These are phyloP conservation scores for Azorinus chamasolen DNA, from an alignment of 2,888 invertebrate genomes.

Conservation along the genomic window DNA sequence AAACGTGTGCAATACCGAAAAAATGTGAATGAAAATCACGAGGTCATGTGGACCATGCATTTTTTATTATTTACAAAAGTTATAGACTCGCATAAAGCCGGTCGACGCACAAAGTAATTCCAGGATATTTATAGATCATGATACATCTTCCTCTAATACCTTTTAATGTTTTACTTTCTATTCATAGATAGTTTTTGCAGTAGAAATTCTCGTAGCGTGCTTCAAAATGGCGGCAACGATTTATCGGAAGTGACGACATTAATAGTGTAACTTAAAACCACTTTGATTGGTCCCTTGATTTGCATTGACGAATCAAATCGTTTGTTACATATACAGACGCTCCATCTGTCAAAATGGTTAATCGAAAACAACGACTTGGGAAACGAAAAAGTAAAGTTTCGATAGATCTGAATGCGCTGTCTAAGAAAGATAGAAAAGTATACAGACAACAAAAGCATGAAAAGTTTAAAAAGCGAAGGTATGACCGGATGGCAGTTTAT, in stretches of 20 bases:
- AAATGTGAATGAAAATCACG: no score
- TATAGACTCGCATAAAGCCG: no score
- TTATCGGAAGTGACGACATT: conserved; percentile 33
- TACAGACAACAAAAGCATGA: conserved; percentile 31
- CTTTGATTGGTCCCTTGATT: conserved; percentile 13
- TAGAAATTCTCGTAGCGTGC: conserved; percentile 42
- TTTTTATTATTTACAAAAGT: no score
- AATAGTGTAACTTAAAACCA: not conserved
- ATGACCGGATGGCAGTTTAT: no score
- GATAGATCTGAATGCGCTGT: conserved; percentile 53
- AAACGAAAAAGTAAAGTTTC: conserved; percentile 36
- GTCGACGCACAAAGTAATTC: not conserved
- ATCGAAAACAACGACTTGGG: conserved; percentile 33
- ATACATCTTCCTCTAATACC: not conserved
- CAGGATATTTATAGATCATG: not conserved
- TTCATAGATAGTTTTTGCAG: no score
- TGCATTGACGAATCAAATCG: conserved; percentile 15
- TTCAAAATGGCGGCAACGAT: conserved; percentile 64
- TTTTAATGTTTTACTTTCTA: not conserved
- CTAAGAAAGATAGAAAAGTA: conserved; percentile 50
- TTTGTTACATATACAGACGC: not conserved
- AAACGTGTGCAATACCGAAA: no score
- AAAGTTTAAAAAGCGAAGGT: conserved; percentile 4
- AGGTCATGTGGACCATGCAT: no score
- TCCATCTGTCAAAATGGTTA: conserved; percentile 20